Evolutionary conservation across 2,797 vertebrate genomes (phyloP).

Genomic region (Xenopus petersii): DNA sequence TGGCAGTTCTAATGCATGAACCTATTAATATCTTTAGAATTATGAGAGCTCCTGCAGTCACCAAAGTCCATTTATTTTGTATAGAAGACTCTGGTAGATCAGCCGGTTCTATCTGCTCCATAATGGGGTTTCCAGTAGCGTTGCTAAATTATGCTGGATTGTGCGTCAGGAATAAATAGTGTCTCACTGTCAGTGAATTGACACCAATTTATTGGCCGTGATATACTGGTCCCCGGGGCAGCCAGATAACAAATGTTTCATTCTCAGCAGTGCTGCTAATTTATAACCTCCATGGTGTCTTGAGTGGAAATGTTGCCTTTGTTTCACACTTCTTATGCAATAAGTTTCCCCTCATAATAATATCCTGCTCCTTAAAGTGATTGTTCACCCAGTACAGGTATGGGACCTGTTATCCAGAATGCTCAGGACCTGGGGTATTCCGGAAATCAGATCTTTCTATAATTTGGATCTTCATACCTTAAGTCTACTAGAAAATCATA

Average conservation of each 20-base stretch:
- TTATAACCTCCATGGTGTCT: neutral
- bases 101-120: neutral
- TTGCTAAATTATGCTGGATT: neutral
- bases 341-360: neutral
- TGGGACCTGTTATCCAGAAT: too few species aligned
- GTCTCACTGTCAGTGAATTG: conserved; percentile 5
- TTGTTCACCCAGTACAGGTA: too few species aligned
- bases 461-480: too few species aligned
- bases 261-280: neutral
- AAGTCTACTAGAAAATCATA: too few species aligned
- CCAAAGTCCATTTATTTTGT: neutral
- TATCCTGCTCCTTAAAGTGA: too few species aligned
- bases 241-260: neutral
- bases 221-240: neutral
- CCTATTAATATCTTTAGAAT: too few species aligned
- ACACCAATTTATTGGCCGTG: conserved; percentile 10
- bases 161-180: neutral
- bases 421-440: too few species aligned
- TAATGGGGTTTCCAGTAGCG: neutral
- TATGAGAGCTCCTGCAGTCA: neutral
- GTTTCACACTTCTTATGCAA: neutral
- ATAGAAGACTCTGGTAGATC: neutral
- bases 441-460: too few species aligned
- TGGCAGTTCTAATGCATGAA: too few species aligned
- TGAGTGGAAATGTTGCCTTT: neutral